Base-by-base conservation (phyloP, 2,113 vertebrate genomes). In the Sterna hirundo region DNA sequence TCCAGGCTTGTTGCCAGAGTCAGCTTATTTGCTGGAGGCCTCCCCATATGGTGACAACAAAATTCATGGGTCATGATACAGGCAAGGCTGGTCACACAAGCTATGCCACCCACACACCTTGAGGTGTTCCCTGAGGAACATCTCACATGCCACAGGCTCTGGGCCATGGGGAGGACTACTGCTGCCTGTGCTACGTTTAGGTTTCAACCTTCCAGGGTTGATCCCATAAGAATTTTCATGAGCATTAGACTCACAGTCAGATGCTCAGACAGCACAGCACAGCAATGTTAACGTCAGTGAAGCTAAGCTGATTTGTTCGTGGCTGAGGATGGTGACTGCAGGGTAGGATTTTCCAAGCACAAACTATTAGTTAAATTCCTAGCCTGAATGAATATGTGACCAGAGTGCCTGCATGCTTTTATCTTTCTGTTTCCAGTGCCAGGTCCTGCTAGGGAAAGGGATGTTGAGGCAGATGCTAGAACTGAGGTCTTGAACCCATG, bases 261-360 rank as follows among this genome's bases (percentile, higher is more conserved):
- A 42, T 32, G 36, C 88, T 82, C 38, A 10, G 23, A 72, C 2
- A 0, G 32, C 40, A 51, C 1, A 0, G 84, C 60, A 27, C 38
- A 40, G 75, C 42, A 55, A 23, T 2, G 20, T 9, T 16, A 83
- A 66, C 2, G 0, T 25, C 83, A 83, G 58, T 3, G 1, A 4
- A 65, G 60, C 18, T 71, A 81, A 95, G 38, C 83, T 93, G 94
- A 76, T 96, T 91, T 90, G 36, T 77, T 86, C 79, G n/a, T 17
- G 61, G 40, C 46, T 72, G 80, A 91, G 51, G 46, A 52, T 5
- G 40, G 26, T 34, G 55, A 72, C 88, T 86, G 52, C 79, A 81
- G 60, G 80, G 69, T 29, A 90, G 86, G 86, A 89, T 88, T 94
- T 94, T 95, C 92, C 86, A 86, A 93, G 77, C 47, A 71, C 47